Base-by-base conservation (phyloP, 2,113 vertebrate genomes). In the Apeltes quadracus region DNA sequence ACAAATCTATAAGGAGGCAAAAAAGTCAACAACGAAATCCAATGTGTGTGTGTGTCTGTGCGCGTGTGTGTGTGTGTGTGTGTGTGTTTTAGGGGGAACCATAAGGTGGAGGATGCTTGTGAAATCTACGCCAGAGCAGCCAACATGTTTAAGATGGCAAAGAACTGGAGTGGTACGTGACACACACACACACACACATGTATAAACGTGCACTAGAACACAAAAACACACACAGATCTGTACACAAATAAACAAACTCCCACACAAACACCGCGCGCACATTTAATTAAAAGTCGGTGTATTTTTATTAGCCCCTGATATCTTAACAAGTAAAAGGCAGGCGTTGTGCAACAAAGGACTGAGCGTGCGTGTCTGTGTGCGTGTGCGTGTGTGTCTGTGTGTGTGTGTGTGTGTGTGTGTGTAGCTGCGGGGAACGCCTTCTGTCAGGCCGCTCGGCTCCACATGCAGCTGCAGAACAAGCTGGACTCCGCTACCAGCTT, bases 141-240 rank as follows among this genome's bases (percentile, higher is more conserved):
- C 86, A 99, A 99, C 92, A 98, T 99, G 98, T 99, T 98, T 93
- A 99, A 99, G 93, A 99, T 99, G 83, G 97, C 96, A 83, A 99
- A 99, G 89, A 99, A 98, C 80, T 99, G 97, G 98, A 98, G 91
- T 25, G 98, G 98, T 99, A 94, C 27, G 68, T 81, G 27, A 77
- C 71, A 51, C 32, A 55, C 44, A 29, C 56, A 53, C 38, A 61
- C 62, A 57, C 23, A 57, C 39, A 70, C 39, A 18, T 18, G 0
- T 29, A 13, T 22, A 32, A 10, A 3, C 61, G 44, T 2, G 36
- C 7, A 44, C 8, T 12, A 5, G 32, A 59, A 55, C 46, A 53
- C 12, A 53, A 41, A 18, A 53, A 27, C 29, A 22, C 0, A n/a
- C 38, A 39, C 22, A 50, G 18, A 69, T 38, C 15, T 65, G 3